Evolutionary conservation across 2,888 invertebrate genomes (phyloP).

Genomic region (Pseudanteris insignis): DNA sequence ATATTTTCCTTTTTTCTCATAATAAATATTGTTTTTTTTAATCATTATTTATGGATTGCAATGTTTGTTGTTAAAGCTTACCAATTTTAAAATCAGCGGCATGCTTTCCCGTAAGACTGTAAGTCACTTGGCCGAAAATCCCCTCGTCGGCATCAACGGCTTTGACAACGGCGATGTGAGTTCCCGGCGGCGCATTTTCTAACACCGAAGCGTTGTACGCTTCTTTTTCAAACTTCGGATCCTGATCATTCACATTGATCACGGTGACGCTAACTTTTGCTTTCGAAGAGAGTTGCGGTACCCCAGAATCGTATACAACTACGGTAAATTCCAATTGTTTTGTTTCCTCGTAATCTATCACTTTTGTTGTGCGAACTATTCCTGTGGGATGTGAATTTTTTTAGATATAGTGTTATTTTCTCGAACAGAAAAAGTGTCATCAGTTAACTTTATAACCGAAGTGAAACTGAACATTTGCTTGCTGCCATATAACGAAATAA

Average conservation of each 20-base stretch:
- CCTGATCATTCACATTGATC: conserved; percentile 87
- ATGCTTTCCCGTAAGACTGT: conserved; percentile 79
- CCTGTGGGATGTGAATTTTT: too few relatives aligned
- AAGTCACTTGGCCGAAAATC: conserved; percentile 79
- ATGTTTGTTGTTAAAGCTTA: too few relatives aligned
- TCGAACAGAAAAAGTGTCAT: too few relatives aligned
- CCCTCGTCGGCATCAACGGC: conserved; percentile 83
- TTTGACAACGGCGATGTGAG: conserved; percentile 76
- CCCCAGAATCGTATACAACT: conserved; percentile 85
- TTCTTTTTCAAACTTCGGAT: conserved; percentile 77
- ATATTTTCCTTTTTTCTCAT: too few relatives aligned
- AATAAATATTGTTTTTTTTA: too few relatives aligned
- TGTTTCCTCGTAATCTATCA: conserved; percentile 85
- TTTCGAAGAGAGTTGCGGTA: conserved; percentile 81
- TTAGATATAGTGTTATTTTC: too few relatives aligned
- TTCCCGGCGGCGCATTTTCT: conserved; percentile 81
- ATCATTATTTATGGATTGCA: too few relatives aligned
- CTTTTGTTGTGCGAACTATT: conserved; percentile 77
- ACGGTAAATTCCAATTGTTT: conserved; percentile 82
- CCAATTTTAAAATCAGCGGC: conserved; percentile 80
- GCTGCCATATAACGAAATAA: too few relatives aligned
- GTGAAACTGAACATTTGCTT: too few relatives aligned
- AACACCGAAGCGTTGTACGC: conserved; percentile 77
- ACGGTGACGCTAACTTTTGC: conserved; percentile 82
- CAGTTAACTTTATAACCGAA: too few relatives aligned